phyloP scores from a whole-genome alignment of 2,888 invertebrate species.

The Drosophila maculinotata region DNA sequence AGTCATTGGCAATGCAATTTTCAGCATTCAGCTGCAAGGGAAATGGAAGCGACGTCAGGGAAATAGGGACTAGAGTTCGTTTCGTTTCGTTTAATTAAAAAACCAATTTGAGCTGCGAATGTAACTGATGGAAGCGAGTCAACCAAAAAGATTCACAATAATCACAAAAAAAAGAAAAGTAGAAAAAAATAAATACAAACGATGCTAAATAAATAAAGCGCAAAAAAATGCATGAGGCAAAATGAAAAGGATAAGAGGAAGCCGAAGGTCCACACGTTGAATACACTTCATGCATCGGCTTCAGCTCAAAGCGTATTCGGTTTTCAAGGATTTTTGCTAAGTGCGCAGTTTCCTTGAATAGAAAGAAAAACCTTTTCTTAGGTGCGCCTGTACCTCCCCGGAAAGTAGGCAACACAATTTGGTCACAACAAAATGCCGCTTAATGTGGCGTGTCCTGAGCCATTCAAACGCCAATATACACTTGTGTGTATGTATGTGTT shows the following conservation, averaged over 20 bases:
- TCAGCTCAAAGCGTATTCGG: conserved; percentile 35
- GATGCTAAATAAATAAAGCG: conserved; percentile 29
- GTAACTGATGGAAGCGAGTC: conserved; percentile 49
- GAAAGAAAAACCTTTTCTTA: conserved; percentile 34
- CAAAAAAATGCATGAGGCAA: not conserved
- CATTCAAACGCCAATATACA: conserved; percentile 20
- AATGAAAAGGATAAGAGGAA: not conserved
- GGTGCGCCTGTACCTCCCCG: conserved; percentile 31
- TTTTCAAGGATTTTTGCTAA: conserved; percentile 37
- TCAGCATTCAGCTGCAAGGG: conserved; percentile 35
- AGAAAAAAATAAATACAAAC: conserved; percentile 16
- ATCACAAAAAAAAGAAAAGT: conserved; percentile 18
- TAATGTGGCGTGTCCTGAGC: conserved; percentile 69
- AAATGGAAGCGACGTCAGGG: conserved; percentile 10
- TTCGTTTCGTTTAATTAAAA: conserved; percentile 72
- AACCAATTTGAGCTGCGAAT: conserved; percentile 62
- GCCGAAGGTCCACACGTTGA: not conserved
- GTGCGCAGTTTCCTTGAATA: conserved; percentile 56
- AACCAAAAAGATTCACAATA: conserved; percentile 36
- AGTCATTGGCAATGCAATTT: conserved; percentile 60
- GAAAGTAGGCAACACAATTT: conserved; percentile 63
- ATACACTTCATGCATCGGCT: conserved; percentile 32
- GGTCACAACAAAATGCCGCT: conserved; percentile 76
- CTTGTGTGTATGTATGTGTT: conserved; percentile 6
- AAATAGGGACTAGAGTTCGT: conserved; percentile 35